phyloP scores from a whole-genome alignment of 2,113 vertebrate genomes.

The Damaliscus lunatus region DNA sequence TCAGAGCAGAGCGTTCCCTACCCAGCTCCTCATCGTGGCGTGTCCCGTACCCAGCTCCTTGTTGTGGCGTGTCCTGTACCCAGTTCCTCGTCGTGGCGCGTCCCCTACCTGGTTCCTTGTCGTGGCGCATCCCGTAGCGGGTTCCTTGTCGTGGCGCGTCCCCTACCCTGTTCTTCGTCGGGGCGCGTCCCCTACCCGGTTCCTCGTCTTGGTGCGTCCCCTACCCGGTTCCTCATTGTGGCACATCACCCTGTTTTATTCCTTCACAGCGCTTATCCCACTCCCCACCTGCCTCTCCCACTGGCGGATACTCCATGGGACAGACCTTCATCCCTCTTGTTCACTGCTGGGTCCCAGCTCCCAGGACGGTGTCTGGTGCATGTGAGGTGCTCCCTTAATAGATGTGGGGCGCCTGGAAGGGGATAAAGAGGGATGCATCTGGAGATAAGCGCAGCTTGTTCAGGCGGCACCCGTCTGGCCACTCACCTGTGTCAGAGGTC shows the following conservation, averaged over 20 bases:
- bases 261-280: neutral
- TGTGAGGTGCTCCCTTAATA: neutral
- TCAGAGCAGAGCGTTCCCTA: neutral
- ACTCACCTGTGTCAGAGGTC: neutral
- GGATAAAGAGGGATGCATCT: neutral
- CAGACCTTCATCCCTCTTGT: neutral
- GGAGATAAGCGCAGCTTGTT: neutral
- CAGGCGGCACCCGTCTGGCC: neutral
- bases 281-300: neutral
- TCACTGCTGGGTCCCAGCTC: neutral
- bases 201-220: rapidly evolving
- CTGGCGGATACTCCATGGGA: neutral
- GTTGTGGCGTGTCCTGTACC: too few species aligned
- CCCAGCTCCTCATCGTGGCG: neutral
- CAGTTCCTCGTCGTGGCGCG: rapidly evolving
- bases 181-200: rapidly evolving
- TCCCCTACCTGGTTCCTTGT: too few species aligned
- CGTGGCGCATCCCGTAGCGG: too few species aligned
- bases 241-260: neutral
- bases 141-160: too few species aligned
- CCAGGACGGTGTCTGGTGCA: neutral
- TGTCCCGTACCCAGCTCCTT: too few species aligned
- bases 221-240: rapidly evolving
- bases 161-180: rapidly evolving
- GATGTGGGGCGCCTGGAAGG: neutral